A percentile compares a stretch with the other conserved stretches of the same genome.
These are phyloP conservation scores for Zaprionus kolodkinae DNA, from an alignment of 1,140 invertebrate species.

Conservation along the genomic window DNA sequence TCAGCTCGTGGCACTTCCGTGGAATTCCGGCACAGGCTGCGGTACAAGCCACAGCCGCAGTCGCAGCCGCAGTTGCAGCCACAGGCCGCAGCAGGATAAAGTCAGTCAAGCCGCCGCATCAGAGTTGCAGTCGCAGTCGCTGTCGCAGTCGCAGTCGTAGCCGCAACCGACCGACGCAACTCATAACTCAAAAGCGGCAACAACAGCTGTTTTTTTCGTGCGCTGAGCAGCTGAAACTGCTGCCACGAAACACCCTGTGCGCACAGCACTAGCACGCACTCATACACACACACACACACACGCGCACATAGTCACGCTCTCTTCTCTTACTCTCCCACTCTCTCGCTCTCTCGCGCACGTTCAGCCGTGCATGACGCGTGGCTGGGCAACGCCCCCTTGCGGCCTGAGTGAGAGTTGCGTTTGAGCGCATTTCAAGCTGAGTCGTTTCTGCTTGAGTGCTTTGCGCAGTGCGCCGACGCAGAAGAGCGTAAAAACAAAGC, in stretches of 20 bases:
- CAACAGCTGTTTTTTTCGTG: constrained; percentile 69
- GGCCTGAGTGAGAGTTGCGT: constrained; percentile 40
- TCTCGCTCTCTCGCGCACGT: background rate
- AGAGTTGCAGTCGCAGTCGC: constrained; percentile 5
- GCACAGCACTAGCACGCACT: background rate
- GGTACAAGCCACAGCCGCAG: constrained; percentile 12
- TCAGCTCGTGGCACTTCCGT: constrained; percentile 16
- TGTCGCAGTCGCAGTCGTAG: background rate
- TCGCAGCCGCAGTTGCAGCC: constrained; percentile 7
- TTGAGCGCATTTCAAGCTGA: constrained; percentile 39
- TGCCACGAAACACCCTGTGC: background rate
- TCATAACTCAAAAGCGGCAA: constrained; percentile 64
- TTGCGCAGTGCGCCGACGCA: constrained; percentile 59
- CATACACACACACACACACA: too few relatives aligned
- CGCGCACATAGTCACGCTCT: constrained; percentile 1
- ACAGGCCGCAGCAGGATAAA: constrained; percentile 23
- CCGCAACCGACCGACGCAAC: constrained; percentile 23
- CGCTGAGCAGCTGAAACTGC: constrained; percentile 66
- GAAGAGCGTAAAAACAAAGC: constrained; percentile 50
- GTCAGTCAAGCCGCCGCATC: background rate
- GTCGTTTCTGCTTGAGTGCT: constrained; percentile 46
- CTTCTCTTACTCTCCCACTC: background rate
- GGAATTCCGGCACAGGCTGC: constrained; percentile 53
- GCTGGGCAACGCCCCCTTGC: constrained; percentile 58
- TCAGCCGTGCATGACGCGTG: constrained; percentile 27